These are phyloP conservation scores for Neodon shergylaensis DNA, from an alignment of 2,113 vertebrate species.

Conservation along the genomic window DNA sequence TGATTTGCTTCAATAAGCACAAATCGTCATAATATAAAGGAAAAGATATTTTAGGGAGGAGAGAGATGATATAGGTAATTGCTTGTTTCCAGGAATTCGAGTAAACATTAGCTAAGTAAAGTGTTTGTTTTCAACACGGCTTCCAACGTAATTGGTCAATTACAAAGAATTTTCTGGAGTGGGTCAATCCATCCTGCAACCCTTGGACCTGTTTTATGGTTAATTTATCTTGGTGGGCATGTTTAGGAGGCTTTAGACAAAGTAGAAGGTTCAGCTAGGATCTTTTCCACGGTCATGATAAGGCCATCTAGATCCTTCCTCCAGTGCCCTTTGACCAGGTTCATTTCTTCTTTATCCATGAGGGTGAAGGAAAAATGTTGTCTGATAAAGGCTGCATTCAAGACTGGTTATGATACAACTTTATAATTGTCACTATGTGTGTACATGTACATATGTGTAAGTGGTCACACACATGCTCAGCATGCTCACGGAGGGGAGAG, in stretches of 20 bases:
- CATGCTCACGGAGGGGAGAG: not conserved
- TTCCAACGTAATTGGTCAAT: conserved; percentile 53
- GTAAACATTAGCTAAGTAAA: conserved; percentile 56
- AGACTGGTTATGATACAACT: not conserved
- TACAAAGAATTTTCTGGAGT: conserved; percentile 5
- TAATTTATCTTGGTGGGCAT: not conserved
- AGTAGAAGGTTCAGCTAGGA: not conserved
- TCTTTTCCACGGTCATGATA: not conserved
- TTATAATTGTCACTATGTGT: not conserved
- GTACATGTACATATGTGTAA: not conserved
- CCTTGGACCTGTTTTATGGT: not conserved
- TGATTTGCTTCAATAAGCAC: conserved; percentile 24
- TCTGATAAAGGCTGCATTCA: conserved; percentile 17
- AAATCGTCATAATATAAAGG: conserved; percentile 27
- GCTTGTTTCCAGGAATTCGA: conserved; percentile 52
- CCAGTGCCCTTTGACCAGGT: conserved; percentile 32
- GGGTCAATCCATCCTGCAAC: conserved; percentile 21
- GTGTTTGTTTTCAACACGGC: conserved; percentile 41
- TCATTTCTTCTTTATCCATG: conserved; percentile 6
- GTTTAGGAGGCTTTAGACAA: conserved; percentile 2
- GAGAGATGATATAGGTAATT: conserved; percentile 40
- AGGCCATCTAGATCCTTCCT: not conserved
- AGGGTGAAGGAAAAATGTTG: not conserved
- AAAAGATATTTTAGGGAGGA: not conserved
- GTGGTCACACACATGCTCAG: not conserved